A percentile compares a stretch with the other conserved stretches of the same genome.
Conservation (phyloP, 2,888 invertebrate species). For the Ophion obscuratus region DNA sequence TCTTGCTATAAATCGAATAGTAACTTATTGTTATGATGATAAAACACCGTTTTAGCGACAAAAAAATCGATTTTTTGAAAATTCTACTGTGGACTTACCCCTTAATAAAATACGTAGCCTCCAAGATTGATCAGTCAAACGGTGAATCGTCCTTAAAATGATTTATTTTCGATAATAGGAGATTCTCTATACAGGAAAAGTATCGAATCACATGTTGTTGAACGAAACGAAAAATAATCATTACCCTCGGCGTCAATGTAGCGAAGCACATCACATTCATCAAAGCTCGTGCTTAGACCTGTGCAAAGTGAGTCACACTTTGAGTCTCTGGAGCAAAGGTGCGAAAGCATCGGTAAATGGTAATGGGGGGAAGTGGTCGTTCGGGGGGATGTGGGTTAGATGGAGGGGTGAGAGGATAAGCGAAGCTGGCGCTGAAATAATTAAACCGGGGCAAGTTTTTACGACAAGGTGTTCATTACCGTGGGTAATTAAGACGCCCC, state of each 20-base stretch:
- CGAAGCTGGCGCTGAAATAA: slow-evolving; percentile 79
- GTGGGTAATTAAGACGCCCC: slow-evolving; percentile 84
- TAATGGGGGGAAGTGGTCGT: slow-evolving; percentile 5
- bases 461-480: slow-evolving; percentile 84
- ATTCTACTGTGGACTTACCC: too few species aligned
- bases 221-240: background rate
- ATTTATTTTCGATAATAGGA: background rate
- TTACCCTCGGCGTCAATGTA: background rate
- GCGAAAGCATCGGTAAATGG: slow-evolving; percentile 9
- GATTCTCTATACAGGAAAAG: background rate
- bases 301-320: slow-evolving; percentile 7
- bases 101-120: too few species aligned
- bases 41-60: too few species aligned
- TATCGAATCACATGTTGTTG: background rate
- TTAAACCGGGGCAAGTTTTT: slow-evolving; percentile 84
- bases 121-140: too few species aligned
- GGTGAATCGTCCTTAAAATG: too few species aligned
- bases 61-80: too few species aligned
- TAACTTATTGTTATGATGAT: too few species aligned
- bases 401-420: slow-evolving; percentile 68
- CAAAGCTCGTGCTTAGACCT: background rate
- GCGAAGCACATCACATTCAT: background rate
- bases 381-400: slow-evolving; percentile 35
- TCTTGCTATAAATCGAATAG: too few species aligned
- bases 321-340: slow-evolving; percentile 18